phyloP scores from a whole-genome alignment of 1,140 invertebrate genomes.

The Goniozus legneri region DNA sequence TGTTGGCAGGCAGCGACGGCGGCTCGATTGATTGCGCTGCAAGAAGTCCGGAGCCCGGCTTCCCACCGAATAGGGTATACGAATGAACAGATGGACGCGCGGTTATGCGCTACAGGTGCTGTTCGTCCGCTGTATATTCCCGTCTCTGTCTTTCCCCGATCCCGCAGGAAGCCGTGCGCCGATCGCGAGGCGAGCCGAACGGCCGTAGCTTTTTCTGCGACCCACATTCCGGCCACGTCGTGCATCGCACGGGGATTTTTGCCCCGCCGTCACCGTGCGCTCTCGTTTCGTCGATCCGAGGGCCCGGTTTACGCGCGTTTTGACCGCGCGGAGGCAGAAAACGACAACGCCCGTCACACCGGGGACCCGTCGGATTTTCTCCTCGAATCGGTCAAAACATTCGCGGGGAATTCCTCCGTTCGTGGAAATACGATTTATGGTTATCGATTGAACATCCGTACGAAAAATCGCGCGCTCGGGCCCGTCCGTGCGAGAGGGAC shows the following conservation, averaged over 20 bases:
- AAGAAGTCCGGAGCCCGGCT: slow-evolving; percentile 34
- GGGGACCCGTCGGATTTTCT: too few species aligned
- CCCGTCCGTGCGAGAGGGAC: too few species aligned
- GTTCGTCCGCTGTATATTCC: slow-evolving; percentile 13
- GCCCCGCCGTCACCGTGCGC: slow-evolving; percentile 25
- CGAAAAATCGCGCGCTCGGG: too few species aligned
- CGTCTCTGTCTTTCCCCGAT: slow-evolving; percentile 6
- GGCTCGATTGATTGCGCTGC: slow-evolving; percentile 43
- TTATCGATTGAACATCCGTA: too few species aligned
- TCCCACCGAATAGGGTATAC: slow-evolving; percentile 30
- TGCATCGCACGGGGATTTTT: slow-evolving; percentile 26
- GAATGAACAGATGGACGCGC: slow-evolving; percentile 35
- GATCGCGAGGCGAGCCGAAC: slow-evolving; percentile 14
- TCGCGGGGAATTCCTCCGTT: too few species aligned
- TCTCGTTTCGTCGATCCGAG: too few species aligned
- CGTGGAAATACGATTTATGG: too few species aligned
- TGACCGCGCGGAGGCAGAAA: too few species aligned
- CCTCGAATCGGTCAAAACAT: too few species aligned
- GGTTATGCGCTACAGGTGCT: slow-evolving; percentile 41
- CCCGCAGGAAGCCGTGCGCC: slow-evolving; percentile 22
- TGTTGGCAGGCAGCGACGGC: slow-evolving; percentile 22
- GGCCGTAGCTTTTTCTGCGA: slow-evolving; percentile 34
- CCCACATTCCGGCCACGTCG: slow-evolving; percentile 40
- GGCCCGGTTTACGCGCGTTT: too few species aligned
- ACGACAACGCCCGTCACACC: too few species aligned